Evolutionary conservation across 2,797 vertebrate species (phyloP).

Genomic region (Lindbergichthys nudifrons): DNA sequence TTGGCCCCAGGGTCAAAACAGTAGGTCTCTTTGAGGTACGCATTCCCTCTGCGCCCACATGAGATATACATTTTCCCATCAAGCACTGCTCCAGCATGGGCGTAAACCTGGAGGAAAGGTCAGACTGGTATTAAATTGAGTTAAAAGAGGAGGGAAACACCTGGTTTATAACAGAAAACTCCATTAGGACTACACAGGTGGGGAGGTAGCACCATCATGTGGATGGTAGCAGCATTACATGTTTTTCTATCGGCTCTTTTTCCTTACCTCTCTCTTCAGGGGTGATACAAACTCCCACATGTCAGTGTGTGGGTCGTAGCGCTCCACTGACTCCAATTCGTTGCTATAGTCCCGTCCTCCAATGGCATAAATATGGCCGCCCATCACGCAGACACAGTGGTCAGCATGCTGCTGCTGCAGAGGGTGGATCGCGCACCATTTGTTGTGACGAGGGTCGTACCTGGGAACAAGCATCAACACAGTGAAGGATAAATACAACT

Average conservation of each 20-base stretch:
- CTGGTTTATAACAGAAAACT: neutral
- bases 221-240: conserved; percentile 26
- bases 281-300: conserved; percentile 92
- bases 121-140: neutral
- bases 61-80: conserved; percentile 93
- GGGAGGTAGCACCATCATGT: conserved; percentile 55
- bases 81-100: conserved; percentile 90
- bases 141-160: neutral
- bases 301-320: conserved; percentile 93
- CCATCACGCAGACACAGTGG: conserved; percentile 93
- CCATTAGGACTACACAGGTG: neutral
- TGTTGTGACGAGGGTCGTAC: conserved; percentile 96
- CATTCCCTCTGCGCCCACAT: conserved; percentile 90
- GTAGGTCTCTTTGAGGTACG: conserved; percentile 92
- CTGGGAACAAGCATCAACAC: conserved; percentile 70
- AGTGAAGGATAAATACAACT: neutral
- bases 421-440: conserved; percentile 92
- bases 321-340: conserved; percentile 93
- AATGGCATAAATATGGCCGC: conserved; percentile 90
- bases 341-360: conserved; percentile 95
- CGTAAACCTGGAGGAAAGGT: conserved; percentile 88
- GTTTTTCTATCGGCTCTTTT: neutral
- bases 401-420: conserved; percentile 94
- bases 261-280: conserved; percentile 91
- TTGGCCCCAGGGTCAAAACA: conserved; percentile 90